phyloP scores from a whole-genome alignment of 2,888 invertebrate genomes.

The Xanthorhoe spadicearia region DNA sequence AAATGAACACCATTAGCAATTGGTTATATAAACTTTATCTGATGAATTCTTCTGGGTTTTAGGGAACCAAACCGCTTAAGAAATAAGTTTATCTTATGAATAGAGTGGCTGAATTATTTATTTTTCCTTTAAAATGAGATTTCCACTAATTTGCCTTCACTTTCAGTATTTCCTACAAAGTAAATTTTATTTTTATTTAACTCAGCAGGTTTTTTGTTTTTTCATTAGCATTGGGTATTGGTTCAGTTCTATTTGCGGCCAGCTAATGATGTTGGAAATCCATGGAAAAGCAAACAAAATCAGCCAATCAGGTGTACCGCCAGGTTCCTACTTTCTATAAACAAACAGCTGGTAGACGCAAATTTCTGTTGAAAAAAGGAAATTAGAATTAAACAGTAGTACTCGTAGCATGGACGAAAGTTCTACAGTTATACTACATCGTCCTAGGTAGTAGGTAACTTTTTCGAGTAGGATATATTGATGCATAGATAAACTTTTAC shows the following conservation, averaged over 20 bases:
- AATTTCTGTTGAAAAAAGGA: background rate
- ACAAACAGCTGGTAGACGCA: background rate
- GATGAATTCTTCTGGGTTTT: no score
- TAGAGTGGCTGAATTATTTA: background rate
- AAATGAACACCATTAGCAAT: no score
- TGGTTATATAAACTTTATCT: no score
- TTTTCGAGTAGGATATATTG: no score
- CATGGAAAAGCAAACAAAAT: conserved; percentile 13
- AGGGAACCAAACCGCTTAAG: no score
- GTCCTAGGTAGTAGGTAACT: background rate
- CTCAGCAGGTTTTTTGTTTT: conserved; percentile 17
- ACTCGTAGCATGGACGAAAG: no score
- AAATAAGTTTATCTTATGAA: no score
- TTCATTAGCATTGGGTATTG: conserved; percentile 22
- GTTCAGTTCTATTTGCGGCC: conserved; percentile 24
- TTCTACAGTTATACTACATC: no score
- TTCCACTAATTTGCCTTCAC: background rate
- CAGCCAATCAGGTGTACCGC: background rate
- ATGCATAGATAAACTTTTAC: background rate
- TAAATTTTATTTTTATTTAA: background rate
- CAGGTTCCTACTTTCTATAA: conserved; percentile 5
- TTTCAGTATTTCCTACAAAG: background rate
- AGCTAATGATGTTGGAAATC: conserved; percentile 28
- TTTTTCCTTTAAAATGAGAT: background rate
- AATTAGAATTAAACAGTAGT: background rate